These are phyloP conservation scores for Porites rus DNA, from an alignment of 92 coral and sea anemone genomes.

Conservation along the genomic window DNA sequence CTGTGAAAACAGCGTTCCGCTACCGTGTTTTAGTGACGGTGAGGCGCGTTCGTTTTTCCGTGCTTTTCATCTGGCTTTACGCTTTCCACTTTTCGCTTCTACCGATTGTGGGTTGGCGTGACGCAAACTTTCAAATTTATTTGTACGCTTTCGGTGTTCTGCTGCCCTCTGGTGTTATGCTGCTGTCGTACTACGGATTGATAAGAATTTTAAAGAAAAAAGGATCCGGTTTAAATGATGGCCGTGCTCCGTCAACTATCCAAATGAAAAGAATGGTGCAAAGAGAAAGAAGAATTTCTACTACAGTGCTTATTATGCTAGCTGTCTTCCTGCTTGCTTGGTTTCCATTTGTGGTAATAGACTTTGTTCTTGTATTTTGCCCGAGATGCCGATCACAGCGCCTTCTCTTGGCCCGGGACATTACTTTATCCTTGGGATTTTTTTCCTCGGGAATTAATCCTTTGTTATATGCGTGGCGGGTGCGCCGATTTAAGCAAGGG, in stretches of 20 bases:
- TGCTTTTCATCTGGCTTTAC: constrained; percentile 64
- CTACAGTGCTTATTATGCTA: constrained; percentile 78
- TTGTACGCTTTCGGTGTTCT: constrained; percentile 76
- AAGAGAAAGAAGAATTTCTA: constrained; percentile 68
- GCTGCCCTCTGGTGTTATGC: constrained; percentile 69
- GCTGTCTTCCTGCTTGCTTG: constrained; percentile 70
- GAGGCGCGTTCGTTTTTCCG: constrained; percentile 55
- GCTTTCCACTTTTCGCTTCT: constrained; percentile 73
- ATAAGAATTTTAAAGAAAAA: constrained; percentile 63
- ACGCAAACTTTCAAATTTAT: constrained; percentile 74
- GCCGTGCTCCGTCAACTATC: constrained; percentile 40
- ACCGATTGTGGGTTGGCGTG: constrained; percentile 76
- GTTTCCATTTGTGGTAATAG: constrained; percentile 83
- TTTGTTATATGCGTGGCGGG: constrained; percentile 77
- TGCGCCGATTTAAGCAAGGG: constrained; percentile 74
- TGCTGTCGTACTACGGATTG: constrained; percentile 66
- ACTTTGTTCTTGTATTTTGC: constrained; percentile 75
- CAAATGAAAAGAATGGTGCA: constrained; percentile 57
- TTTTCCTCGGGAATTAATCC: constrained; percentile 85
- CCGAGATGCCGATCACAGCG: constrained; percentile 59
- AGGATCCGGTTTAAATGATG: constrained; percentile 46
- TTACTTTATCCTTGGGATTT: constrained; percentile 73
- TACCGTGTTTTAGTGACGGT: constrained; percentile 72
- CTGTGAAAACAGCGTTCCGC: constrained; percentile 69
- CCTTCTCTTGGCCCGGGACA: constrained; percentile 76